Base-by-base conservation (phyloP, 2,797 vertebrate genomes). In the Zalophus californianus region DNA sequence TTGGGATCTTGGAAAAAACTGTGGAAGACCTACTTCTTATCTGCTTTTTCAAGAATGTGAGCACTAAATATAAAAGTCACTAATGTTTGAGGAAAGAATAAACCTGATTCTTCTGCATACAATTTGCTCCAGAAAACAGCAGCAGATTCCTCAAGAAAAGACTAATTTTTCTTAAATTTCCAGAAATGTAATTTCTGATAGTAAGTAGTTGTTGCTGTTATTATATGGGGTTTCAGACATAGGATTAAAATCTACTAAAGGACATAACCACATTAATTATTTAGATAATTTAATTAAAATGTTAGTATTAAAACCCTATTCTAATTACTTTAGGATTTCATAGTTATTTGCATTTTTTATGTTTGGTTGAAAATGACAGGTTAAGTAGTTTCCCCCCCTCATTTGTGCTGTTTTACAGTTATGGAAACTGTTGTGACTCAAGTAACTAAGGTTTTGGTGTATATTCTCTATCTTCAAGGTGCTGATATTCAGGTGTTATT, bases 361-460 rank as follows among this genome's bases (percentile, higher is more conserved):
- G 44, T 77, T 95, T 84, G 14, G 21, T 72, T 96, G 50, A 94
- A 96, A 93, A 54, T 72, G 79, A 60, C 1, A 77, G 7, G 18
- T 21, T 54, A 86, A 93, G 56, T 54, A 38, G 12, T 58, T 89
- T 3, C 20, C 83, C 92, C 54, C 60, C 41, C 29, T 2, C 11
- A 88, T 66, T 96, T 94, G 13, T 93, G 18, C 18, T 86, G 15
- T 83, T 84, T 86, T 41, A 93, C 25, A 86, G 86, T 79, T 86
- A 21, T 73, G n/a, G 48, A 27, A 82, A 9, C 20, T 89, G 1
- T 18, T 82, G 8, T 66, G 27, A 77, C 70, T 91, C 58, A 96
- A 79, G 68, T 91, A 89, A 89, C 29, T 60, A 86, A n/a, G 8
- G 21, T 87, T 93, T 86, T 48, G 50, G 23, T 13, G 41, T 84